Conservation (phyloP, 2,113 vertebrate species). For the Budorcas taxicolor region DNA sequence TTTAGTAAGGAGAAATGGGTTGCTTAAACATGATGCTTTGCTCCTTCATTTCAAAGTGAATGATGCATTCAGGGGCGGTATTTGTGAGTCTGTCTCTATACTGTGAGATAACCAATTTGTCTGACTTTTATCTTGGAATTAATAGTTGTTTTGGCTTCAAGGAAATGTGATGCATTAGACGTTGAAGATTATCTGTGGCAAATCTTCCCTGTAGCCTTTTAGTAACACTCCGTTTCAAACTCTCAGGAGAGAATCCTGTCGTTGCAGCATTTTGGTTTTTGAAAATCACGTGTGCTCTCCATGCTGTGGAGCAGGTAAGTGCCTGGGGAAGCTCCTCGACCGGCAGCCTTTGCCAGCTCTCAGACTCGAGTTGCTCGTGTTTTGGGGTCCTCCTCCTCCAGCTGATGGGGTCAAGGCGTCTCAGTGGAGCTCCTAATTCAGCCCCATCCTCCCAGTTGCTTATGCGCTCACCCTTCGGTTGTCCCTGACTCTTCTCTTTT, state of each 20-base stretch:
- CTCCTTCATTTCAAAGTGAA: not conserved
- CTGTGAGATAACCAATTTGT: not conserved
- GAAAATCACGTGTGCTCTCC: not conserved
- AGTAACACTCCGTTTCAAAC: not conserved
- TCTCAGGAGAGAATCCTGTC: not conserved
- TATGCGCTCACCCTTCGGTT: not conserved
- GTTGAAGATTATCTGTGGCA: not conserved
- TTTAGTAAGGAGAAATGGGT: not conserved
- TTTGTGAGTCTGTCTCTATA: not conserved
- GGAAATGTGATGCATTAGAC: not conserved
- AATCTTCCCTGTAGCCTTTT: not conserved
- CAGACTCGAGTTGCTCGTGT: not conserved
- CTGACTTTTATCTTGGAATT: conserved; percentile 15
- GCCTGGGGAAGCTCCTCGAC: not conserved
- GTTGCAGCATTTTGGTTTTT: not conserved
- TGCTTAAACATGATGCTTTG: not conserved
- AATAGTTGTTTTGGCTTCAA: not conserved
- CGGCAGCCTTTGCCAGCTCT: not conserved
- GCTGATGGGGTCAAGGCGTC: not conserved
- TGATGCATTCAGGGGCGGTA: not conserved
- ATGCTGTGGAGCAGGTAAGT: too few species aligned
- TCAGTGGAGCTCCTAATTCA: not conserved
- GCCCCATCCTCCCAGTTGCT: not conserved
- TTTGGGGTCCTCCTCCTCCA: not conserved
- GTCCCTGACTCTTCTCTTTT: not conserved